Percentiles rank a stretch among this genome's conserved stretches.
Evolutionary conservation across 2,113 vertebrate genomes (phyloP).

Genomic region (Cnemophilus loriae): DNA sequence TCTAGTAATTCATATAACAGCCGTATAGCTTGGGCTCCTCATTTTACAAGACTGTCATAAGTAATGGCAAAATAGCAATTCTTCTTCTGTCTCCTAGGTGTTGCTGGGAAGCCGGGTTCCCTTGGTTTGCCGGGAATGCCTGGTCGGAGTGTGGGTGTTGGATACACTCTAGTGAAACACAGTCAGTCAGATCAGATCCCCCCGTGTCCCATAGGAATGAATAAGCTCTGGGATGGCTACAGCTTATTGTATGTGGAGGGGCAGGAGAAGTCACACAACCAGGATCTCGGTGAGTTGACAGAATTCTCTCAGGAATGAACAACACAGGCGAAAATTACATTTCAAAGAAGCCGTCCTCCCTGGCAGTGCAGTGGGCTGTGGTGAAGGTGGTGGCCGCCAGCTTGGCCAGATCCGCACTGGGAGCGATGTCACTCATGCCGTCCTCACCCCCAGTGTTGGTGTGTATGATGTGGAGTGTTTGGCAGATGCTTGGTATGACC

Average conservation of each 20-base stretch:
- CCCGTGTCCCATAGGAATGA: constrained; percentile 88
- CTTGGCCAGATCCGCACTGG: neutral
- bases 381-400: neutral
- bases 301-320: neutral
- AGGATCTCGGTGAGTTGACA: constrained; percentile 84
- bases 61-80: neutral
- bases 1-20: neutral
- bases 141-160: constrained; percentile 75
- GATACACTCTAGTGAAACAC: constrained; percentile 90
- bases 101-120: constrained; percentile 60
- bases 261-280: constrained; percentile 96
- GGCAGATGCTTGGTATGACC: neutral
- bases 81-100: constrained; percentile 52
- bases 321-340: neutral
- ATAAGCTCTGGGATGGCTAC: constrained; percentile 90
- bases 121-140: constrained; percentile 73
- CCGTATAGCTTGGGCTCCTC: neutral
- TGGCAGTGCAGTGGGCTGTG: neutral
- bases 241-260: constrained; percentile 93
- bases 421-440: neutral
- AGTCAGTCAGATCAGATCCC: constrained; percentile 87
- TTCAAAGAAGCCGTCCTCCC: neutral
- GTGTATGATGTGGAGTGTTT: neutral
- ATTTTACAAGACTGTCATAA: neutral
- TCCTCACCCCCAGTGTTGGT: neutral